Conservation (phyloP, 2,797 vertebrate genomes). For the Oreochromis grahami region DNA sequence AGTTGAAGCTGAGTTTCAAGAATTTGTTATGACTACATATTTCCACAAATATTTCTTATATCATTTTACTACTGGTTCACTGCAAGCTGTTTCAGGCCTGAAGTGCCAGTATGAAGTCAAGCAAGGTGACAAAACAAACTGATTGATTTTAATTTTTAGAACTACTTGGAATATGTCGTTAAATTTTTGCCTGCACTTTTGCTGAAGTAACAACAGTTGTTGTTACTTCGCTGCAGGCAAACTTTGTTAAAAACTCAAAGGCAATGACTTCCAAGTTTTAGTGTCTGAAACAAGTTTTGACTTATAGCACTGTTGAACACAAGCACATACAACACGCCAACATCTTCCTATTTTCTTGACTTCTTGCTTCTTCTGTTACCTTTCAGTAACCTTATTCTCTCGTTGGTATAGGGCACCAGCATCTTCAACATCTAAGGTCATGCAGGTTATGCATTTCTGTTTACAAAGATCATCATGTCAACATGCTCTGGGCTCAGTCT, state of each 20-base stretch:
- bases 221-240: neutral
- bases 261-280: neutral
- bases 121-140: neutral
- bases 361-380: neutral
- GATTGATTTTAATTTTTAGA: neutral
- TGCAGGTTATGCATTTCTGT: conserved; percentile 47
- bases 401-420: neutral
- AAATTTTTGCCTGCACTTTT: neutral
- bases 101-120: neutral
- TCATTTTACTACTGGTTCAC: neutral
- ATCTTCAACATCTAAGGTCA: neutral
- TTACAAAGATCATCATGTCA: conserved; percentile 68
- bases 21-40: neutral
- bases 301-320: neutral
- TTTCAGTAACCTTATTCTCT: neutral
- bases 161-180: neutral
- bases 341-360: neutral
- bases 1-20: neutral
- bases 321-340: neutral
- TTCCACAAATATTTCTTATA: neutral
- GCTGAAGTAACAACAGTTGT: neutral
- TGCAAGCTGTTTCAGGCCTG: neutral
- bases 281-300: neutral
- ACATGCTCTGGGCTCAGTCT: conserved; percentile 41
- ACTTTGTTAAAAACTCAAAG: neutral